phyloP scores from a whole-genome alignment of 2,797 vertebrate genomes.

The Paguma larvata region DNA sequence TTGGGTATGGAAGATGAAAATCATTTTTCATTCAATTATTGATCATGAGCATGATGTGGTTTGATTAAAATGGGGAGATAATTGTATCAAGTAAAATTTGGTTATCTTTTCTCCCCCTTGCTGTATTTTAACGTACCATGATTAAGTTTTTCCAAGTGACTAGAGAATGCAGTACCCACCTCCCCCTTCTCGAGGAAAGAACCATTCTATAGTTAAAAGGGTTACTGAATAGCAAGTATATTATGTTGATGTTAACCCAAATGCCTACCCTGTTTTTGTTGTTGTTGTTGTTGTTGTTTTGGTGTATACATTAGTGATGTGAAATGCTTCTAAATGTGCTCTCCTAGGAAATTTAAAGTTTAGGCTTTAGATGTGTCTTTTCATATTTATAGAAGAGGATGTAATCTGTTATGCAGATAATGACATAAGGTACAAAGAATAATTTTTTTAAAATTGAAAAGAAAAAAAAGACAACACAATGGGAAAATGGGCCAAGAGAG shows the following conservation, averaged over 20 bases:
- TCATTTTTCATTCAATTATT: conserved; percentile 38
- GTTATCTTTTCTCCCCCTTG: background rate
- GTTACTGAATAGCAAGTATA: background rate
- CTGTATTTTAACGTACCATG: background rate
- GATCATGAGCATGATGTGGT: background rate
- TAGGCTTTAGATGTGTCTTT: background rate
- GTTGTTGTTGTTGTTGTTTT: background rate
- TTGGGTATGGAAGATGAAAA: background rate
- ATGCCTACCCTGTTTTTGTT: background rate
- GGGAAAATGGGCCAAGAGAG: background rate
- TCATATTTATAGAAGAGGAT: background rate
- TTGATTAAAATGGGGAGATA: background rate
- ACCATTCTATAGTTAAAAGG: background rate
- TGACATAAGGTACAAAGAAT: background rate
- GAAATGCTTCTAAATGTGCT: background rate
- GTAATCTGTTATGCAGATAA: background rate
- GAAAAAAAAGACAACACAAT: background rate
- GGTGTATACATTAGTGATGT: background rate
- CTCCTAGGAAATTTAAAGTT: background rate
- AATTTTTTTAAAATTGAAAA: background rate
- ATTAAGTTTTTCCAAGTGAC: background rate
- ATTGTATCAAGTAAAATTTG: background rate
- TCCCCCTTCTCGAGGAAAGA: background rate
- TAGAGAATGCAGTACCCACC: background rate
- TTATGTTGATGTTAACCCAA: background rate